Evolutionary conservation across 2,113 vertebrate genomes (phyloP).

Genomic region (Pseudolaguvia tuberculata): DNA sequence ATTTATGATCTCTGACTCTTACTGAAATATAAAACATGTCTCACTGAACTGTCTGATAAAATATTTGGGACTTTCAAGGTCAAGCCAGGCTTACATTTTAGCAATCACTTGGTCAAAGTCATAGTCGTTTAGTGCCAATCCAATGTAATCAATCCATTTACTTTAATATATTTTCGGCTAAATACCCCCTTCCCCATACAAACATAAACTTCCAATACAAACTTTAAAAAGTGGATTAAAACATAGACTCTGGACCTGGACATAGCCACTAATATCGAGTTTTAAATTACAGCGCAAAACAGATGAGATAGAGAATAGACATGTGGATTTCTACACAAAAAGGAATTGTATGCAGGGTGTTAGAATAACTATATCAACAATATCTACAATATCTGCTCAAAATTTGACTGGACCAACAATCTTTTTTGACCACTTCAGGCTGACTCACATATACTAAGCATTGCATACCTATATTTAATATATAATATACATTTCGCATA

Average conservation of each 20-base stretch:
- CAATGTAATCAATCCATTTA: background rate
- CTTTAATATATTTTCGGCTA: slow-evolving; percentile 1
- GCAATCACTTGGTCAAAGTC: background rate
- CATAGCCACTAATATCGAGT: background rate
- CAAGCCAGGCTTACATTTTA: too few relatives aligned
- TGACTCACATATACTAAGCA: background rate
- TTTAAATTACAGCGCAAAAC: background rate
- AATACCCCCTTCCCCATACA: background rate
- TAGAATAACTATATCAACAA: background rate
- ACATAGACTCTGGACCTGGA: background rate
- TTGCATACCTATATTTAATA: slow-evolving; percentile 3
- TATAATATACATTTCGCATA: background rate
- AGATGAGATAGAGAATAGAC: background rate
- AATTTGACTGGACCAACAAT: background rate
- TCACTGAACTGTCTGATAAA: slow-evolving; percentile 21
- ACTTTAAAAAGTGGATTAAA: background rate
- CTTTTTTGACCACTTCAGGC: background rate
- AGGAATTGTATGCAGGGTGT: background rate
- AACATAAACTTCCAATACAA: background rate
- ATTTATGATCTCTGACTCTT: slow-evolving; percentile 30
- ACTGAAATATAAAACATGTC: slow-evolving; percentile 19
- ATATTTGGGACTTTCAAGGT: too few relatives aligned
- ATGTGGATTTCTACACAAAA: too few relatives aligned
- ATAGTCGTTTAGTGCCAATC: background rate
- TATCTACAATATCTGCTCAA: background rate